Evolutionary conservation across 2,113 vertebrate species (phyloP).

Genomic region (Natator depressus): DNA sequence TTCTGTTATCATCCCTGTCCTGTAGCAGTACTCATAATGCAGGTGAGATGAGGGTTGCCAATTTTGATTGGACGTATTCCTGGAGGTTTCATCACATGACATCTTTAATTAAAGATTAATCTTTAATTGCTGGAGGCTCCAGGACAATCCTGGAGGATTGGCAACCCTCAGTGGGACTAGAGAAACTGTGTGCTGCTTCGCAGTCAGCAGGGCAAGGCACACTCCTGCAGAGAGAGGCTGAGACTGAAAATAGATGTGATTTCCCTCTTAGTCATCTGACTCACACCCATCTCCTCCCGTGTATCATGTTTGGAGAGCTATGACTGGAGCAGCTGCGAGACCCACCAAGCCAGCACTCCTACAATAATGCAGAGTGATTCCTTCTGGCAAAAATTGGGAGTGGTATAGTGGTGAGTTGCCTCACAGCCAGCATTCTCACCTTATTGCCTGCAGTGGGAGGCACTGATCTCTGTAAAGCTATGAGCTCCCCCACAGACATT

Average conservation of each 20-base stretch:
- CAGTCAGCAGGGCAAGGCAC: background rate
- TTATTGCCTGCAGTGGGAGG: background rate
- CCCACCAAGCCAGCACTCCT: background rate
- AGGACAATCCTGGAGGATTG: no score
- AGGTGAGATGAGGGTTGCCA: background rate
- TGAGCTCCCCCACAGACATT: background rate
- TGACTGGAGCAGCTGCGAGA: background rate
- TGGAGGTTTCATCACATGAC: no score
- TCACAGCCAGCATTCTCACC: background rate
- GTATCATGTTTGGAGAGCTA: background rate
- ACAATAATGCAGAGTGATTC: background rate
- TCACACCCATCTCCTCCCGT: background rate
- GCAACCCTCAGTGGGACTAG: background rate
- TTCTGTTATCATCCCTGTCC: constrained; percentile 33
- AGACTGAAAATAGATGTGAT: background rate
- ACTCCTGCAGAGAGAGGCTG: background rate
- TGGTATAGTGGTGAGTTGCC: background rate
- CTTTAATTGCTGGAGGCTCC: no score
- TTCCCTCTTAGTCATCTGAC: background rate
- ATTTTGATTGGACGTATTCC: no score
- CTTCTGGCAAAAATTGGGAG: background rate
- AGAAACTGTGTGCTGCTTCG: constrained; percentile 8
- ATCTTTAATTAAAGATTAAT: no score
- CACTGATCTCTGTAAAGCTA: background rate
- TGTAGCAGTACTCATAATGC: background rate